phyloP scores from a whole-genome alignment of 2,888 invertebrate genomes.

The Onthophagus sagittarius region DNA sequence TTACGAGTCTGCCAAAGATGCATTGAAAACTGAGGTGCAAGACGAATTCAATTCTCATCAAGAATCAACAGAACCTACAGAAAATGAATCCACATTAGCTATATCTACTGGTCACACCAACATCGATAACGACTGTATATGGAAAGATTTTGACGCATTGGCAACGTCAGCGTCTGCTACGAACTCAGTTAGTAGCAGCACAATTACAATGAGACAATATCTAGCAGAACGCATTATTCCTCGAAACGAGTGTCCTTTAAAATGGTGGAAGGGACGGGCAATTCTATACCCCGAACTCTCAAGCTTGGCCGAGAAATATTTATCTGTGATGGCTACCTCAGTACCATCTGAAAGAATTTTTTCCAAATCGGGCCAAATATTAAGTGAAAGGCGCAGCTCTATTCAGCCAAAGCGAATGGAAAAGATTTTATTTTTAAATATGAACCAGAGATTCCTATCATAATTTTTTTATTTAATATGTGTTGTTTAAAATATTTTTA shows the following conservation, averaged over 20 bases:
- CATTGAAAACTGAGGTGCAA: neutral
- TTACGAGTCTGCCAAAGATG: neutral
- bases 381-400: neutral
- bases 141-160: neutral
- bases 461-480: neutral
- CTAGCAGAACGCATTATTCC: neutral
- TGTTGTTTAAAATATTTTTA: neutral
- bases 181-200: neutral
- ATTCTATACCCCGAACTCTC: neutral
- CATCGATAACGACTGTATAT: neutral
- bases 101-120: neutral
- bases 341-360: neutral
- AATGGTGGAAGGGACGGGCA: neutral
- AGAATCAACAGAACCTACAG: neutral
- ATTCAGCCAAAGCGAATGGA: neutral
- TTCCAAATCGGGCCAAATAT: neutral
- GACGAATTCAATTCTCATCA: neutral
- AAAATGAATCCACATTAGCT: neutral
- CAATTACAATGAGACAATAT: neutral
- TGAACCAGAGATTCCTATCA: neutral
- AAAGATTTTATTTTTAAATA: neutral
- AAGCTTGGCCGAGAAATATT: neutral
- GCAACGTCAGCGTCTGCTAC: neutral
- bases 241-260: neutral
- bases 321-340: neutral